A percentile compares a stretch with the other conserved stretches of the same genome.
Conservation (phyloP, 2,113 vertebrate genomes). For the Indicator indicator region DNA sequence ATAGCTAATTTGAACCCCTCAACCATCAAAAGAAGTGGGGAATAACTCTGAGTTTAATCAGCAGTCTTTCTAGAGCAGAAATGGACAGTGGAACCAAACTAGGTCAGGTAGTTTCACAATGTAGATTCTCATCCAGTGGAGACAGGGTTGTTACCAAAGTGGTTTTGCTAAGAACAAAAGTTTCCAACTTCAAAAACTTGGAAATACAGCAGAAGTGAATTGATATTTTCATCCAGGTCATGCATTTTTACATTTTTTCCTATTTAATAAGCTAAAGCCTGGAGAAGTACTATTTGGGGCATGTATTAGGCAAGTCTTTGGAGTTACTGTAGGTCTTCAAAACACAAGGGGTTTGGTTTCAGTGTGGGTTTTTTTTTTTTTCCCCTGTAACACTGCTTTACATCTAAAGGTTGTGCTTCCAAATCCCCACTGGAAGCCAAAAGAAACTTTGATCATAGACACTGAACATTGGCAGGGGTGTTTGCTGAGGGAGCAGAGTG, state of each 20-base stretch:
- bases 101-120: neutral
- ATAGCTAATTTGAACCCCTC: neutral
- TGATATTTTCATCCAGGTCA: slow-evolving; percentile 34
- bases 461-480: neutral
- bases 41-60: neutral
- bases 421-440: neutral
- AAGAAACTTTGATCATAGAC: slow-evolving; percentile 15
- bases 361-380: neutral
- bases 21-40: neutral
- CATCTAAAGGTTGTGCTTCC: neutral
- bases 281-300: slow-evolving; percentile 7
- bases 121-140: neutral
- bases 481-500: neutral
- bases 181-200: slow-evolving; percentile 23
- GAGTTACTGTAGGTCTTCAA: neutral
- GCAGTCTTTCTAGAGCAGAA: neutral
- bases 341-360: neutral
- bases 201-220: neutral
- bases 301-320: slow-evolving; percentile 15
- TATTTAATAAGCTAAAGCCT: slow-evolving; percentile 36
- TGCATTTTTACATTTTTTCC: slow-evolving; percentile 41
- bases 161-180: slow-evolving; percentile 66
- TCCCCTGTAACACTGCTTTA: neutral
- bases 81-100: neutral
- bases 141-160: slow-evolving; percentile 35